Base-by-base conservation (phyloP, 2,797 vertebrate genomes). In the Cuniculus paca region DNA sequence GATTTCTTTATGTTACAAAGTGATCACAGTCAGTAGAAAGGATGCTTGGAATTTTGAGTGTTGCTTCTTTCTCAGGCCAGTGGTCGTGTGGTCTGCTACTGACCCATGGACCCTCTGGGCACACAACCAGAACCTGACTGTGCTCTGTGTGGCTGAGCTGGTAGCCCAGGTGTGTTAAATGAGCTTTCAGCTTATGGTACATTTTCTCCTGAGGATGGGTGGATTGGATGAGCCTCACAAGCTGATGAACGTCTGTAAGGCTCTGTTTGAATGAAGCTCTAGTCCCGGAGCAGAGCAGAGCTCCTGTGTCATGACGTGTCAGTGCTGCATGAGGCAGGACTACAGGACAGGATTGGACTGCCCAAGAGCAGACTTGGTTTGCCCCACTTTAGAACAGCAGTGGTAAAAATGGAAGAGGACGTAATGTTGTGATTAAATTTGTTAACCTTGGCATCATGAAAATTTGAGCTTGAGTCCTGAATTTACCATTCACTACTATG, bases 401-500 rank as follows among this genome's bases (percentile, higher is more conserved):
- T 88, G 77, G 26, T 90, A 84, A 90, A 92, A 39, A 26, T 60
- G 85, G 72, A 96, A 93, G 63, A 26, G 45, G 65, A 5, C 79
- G 22, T 63, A 87, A 78, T 61, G 85, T 88, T 94, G 63, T 92
- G 65, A 72, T 91, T 87, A 72, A 86, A 93, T 77, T 94, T 61
- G 22, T 26, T 42, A 81, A 91, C 60, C 60, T 93, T 86, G 24
- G 4, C 75, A 28, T 75, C 20, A 20, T 94, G 82, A 90, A 80
- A 50, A 78, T 42, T 14, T 68, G 90, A 91, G 60, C 88, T 94
- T 70, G n/a, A 79, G 22, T 92, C 63, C 24, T n/a, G 11, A 6
- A 39, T 87, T 24, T 84, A 4, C 42, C 54, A 50, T 93, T 96
- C 79, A 39, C 2, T 93, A 86, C 16, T 91, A 0, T 93, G 52